phyloP scores from a whole-genome alignment of 2,797 vertebrate species.

The Lithobates pipiens region DNA sequence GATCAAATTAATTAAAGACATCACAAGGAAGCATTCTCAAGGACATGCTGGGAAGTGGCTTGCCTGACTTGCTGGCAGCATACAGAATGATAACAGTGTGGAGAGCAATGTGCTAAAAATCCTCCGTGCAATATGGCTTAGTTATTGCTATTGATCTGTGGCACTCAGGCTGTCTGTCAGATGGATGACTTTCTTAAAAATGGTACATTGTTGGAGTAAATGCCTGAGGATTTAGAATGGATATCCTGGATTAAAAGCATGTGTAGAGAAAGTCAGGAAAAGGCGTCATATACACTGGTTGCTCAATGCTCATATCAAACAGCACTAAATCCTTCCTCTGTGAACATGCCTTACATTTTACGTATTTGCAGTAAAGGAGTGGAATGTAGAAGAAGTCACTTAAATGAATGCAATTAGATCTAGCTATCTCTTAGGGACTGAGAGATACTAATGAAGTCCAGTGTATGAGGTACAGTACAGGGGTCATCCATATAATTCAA shows the following conservation, averaged over 20 bases:
- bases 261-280: constrained; percentile 13
- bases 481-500: not conserved
- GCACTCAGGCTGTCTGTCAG: constrained; percentile 49
- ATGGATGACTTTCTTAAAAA: constrained; percentile 57
- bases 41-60: constrained; percentile 16
- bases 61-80: not conserved
- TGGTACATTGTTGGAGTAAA: constrained; percentile 32
- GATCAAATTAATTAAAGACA: constrained; percentile 13
- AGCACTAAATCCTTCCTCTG: not conserved
- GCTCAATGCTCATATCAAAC: not conserved
- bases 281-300: constrained; percentile 5
- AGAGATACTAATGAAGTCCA: not conserved
- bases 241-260: constrained; percentile 31
- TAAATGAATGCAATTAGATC: not conserved
- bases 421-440: not conserved
- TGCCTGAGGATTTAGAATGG: constrained; percentile 46
- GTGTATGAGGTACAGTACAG: not conserved
- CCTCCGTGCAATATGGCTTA: constrained; percentile 24
- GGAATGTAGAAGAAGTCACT: not conserved
- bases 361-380: not conserved
- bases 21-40: constrained; percentile 20
- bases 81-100: constrained; percentile 3
- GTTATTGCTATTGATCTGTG: constrained; percentile 53
- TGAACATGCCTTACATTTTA: not conserved
- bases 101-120: not conserved